Evolutionary conservation across 2,797 vertebrate species (phyloP).

Genomic region (Epinephelus coioides): DNA sequence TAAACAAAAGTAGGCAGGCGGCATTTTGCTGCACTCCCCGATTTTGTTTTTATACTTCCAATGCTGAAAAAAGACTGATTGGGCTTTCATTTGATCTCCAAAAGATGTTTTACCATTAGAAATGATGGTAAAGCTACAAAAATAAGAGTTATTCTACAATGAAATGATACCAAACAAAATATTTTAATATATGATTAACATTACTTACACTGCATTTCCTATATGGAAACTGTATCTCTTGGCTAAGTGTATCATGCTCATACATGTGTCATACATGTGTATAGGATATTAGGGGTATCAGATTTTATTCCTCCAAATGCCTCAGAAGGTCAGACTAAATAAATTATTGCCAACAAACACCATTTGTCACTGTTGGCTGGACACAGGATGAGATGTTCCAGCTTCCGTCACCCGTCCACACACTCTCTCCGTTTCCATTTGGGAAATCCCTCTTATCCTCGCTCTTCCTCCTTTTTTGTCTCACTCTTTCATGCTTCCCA

Average conservation of each 20-base stretch:
- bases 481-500: slow-evolving; percentile 19
- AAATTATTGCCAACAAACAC: slow-evolving; percentile 29
- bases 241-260: neutral
- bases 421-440: slow-evolving; percentile 50
- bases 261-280: slow-evolving; percentile 19
- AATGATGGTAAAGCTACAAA: neutral
- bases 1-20: too few relatives aligned
- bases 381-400: slow-evolving; percentile 32
- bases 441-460: slow-evolving; percentile 55
- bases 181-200: neutral
- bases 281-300: slow-evolving; percentile 10
- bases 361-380: slow-evolving; percentile 37
- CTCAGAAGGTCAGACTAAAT: slow-evolving; percentile 38
- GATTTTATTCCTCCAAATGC: slow-evolving; percentile 28
- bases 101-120: neutral
- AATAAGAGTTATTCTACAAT: neutral
- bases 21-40: too few relatives aligned
- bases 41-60: too few relatives aligned
- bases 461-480: slow-evolving; percentile 23
- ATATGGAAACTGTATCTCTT: neutral
- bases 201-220: too few relatives aligned
- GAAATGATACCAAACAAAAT: neutral
- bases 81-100: neutral
- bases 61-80: too few relatives aligned
- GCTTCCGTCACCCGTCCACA: slow-evolving; percentile 12